Evolutionary conservation across 2,797 vertebrate genomes (phyloP), one percentile per base, ranked within the genome.

Genomic region (Bryconaethiops microstoma): DNA sequence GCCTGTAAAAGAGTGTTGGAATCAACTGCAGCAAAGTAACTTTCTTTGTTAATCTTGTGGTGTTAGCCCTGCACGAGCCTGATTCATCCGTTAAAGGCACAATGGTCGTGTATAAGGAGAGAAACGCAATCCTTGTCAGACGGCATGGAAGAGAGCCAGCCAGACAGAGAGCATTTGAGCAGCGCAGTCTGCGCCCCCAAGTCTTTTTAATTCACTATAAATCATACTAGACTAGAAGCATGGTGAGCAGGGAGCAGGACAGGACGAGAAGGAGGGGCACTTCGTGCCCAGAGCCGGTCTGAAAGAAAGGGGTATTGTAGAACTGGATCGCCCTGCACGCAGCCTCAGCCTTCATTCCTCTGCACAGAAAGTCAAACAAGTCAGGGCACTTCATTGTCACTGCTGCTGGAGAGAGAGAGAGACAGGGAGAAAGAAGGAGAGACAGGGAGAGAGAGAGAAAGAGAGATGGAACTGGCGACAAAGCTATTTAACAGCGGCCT

Each of bases 191-290:
- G 84, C 88, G 88, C 89, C 90, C 87, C 88, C 67, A 85, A 90
- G 74, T 54, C 88, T 88, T 92, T 93, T 92, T 91, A 89, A 94
- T 93, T 93, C 91, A 87, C 84, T 76, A 92, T 91, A 91, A 92
- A 92, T 92, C 90, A 92, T 83, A 84, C 88, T 69, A 83, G 90
- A 88, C 90, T 90, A 82, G 87, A 91, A 90, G 88, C 83, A 88
- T 85, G 87, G 87, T 87, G 85, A 91, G 52, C 55, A 91, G 89
- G 86, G 86, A 85, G 78, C 45, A 48, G 82, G 10, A 50, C 80
- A 88, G 88, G 21, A 70, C 54, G 2, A 29, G 25, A 16, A n/a
- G 35, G 25, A 90, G 80, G 77, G 79, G 14, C 45, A 86, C 86
- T 87, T 89, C 87, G 83, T 17, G 78, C 85, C 88, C 78, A 84